phyloP scores from a whole-genome alignment of 2,113 vertebrate genomes.

The Tricholaema leucomelas region DNA sequence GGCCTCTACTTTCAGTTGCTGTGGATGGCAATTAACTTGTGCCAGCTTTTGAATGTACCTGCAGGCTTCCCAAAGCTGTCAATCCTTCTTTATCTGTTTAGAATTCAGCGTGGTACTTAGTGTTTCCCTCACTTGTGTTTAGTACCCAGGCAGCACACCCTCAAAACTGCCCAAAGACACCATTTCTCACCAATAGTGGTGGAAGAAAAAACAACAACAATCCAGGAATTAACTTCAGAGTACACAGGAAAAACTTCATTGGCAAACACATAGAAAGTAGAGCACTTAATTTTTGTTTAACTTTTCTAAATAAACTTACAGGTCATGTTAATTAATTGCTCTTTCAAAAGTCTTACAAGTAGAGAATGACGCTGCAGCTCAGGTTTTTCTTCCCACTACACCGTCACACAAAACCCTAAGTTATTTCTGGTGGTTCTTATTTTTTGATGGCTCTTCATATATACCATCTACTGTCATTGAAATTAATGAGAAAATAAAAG shows the following conservation, averaged over 20 bases:
- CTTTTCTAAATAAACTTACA: not conserved
- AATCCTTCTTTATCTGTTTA: not conserved
- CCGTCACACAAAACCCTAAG: conserved; percentile 12
- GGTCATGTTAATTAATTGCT: not conserved
- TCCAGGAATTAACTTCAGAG: not conserved
- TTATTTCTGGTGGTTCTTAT: conserved; percentile 43
- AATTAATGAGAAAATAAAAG: conserved; percentile 66
- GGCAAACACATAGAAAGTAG: not conserved
- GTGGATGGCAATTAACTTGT: not conserved
- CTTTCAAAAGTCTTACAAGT: conserved; percentile 10
- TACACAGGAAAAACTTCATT: not conserved
- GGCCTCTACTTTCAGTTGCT: not conserved
- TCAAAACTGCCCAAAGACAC: not conserved
- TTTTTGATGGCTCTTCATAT: conserved; percentile 60
- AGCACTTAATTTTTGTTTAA: not conserved
- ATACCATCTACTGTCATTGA: not conserved
- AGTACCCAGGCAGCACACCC: not conserved
- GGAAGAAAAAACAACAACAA: not conserved
- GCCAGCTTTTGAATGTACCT: not conserved
- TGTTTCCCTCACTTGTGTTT: not conserved
- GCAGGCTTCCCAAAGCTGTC: not conserved
- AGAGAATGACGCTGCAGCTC: not conserved
- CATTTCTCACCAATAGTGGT: not conserved
- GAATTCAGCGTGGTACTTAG: not conserved
- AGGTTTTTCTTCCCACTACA: not conserved